Percentiles rank a stretch among this genome's conserved stretches.
Conservation (phyloP, 1,140 invertebrate genomes). For the Venturia canescens region DNA sequence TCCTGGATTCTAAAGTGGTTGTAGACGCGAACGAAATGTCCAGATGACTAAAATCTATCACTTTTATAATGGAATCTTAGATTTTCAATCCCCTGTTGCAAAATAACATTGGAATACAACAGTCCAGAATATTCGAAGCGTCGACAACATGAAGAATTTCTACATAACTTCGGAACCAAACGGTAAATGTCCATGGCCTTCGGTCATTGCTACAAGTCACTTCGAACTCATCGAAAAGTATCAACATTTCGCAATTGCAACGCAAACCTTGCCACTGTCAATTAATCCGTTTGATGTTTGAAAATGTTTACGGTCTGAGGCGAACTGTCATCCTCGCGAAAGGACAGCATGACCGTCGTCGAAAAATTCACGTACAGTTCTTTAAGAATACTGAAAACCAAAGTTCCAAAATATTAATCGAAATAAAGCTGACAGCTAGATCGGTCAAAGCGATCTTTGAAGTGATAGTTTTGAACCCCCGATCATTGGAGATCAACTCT, state of each 20-base stretch:
- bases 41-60: neutral
- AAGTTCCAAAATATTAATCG: too few relatives aligned
- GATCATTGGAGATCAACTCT: too few relatives aligned
- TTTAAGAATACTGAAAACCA: neutral
- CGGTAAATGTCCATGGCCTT: neutral
- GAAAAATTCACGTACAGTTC: neutral
- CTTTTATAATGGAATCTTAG: neutral
- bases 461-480: neutral
- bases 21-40: neutral
- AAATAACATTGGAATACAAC: neutral
- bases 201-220: neutral
- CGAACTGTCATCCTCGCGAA: slow-evolving; percentile 20
- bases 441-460: too few relatives aligned
- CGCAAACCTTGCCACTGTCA: neutral
- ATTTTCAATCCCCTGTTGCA: neutral
- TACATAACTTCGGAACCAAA: neutral
- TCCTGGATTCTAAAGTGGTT: neutral
- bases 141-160: neutral
- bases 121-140: neutral
- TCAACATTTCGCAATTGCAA: neutral
- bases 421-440: too few relatives aligned
- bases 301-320: neutral
- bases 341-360: neutral
- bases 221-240: neutral
- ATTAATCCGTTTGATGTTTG: neutral